Conservation (phyloP, 2,888 invertebrate species). For the Acrobasis repandana region DNA sequence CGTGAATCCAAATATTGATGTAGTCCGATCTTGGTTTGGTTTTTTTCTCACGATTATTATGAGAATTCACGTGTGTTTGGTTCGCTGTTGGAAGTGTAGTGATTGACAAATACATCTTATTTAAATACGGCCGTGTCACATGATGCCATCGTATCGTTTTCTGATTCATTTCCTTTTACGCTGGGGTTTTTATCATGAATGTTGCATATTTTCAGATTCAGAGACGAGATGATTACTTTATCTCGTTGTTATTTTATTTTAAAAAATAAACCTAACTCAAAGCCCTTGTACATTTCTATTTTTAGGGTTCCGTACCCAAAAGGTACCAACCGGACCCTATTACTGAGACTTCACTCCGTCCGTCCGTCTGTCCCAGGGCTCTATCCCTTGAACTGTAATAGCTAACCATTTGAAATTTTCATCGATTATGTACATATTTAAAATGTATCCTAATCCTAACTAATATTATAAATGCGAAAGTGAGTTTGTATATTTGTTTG, state of each 20-base stretch:
- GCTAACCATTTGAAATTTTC: too few species aligned
- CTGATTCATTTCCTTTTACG: conserved; percentile 11
- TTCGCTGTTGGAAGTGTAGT: conserved; percentile 9
- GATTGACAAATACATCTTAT: conserved; percentile 8
- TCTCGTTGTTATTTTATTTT: background rate
- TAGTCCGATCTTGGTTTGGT: background rate
- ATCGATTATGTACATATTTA: too few species aligned
- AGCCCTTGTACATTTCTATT: too few species aligned
- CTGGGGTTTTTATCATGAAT: background rate
- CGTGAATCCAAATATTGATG: conserved; percentile 9
- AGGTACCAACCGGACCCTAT: too few species aligned
- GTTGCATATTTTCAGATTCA: background rate
- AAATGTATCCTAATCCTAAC: too few species aligned
- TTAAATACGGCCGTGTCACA: conserved; percentile 7
- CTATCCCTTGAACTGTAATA: too few species aligned
- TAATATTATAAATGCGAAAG: too few species aligned
- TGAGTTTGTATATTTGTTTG: too few species aligned
- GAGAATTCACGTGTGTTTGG: conserved; percentile 9
- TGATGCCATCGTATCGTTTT: background rate
- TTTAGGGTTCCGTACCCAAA: too few species aligned
- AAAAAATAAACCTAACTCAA: background rate
- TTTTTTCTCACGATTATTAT: conserved; percentile 25
- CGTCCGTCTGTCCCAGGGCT: too few species aligned
- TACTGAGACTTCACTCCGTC: too few species aligned
- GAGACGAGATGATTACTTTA: background rate